Percentiles rank a stretch among this genome's conserved stretches.
These are phyloP conservation scores for Tragelaphus buxtoni DNA, from an alignment of 2,113 vertebrate genomes.

Conservation along the genomic window DNA sequence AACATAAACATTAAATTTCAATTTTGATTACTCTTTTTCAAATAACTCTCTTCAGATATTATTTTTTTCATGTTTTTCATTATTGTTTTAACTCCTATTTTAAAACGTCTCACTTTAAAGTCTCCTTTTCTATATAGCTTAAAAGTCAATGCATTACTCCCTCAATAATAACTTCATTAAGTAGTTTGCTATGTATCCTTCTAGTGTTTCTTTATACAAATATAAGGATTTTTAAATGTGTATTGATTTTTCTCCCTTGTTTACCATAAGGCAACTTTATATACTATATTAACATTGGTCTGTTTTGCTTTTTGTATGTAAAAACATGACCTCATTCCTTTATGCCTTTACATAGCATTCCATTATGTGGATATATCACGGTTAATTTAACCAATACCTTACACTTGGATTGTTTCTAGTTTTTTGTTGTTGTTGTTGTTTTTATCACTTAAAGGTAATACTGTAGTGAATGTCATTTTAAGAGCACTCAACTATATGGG, in stretches of 20 bases:
- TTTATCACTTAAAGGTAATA: neutral
- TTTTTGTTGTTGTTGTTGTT: neutral
- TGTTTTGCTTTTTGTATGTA: neutral
- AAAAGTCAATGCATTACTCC: neutral
- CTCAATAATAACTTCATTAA: neutral
- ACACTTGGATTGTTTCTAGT: neutral
- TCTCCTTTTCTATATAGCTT: neutral
- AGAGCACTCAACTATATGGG: neutral
- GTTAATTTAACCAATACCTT: neutral
- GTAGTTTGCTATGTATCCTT: neutral
- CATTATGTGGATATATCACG: neutral
- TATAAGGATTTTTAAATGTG: neutral
- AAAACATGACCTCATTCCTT: neutral
- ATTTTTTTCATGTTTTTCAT: neutral
- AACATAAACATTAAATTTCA: neutral
- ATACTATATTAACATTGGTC: neutral
- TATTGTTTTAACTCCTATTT: neutral
- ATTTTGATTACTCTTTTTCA: conserved; percentile 1
- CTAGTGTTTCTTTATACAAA: neutral
- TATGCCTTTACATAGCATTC: neutral
- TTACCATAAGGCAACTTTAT: neutral
- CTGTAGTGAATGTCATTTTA: neutral
- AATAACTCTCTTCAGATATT: neutral
- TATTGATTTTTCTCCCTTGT: neutral
- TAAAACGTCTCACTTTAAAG: neutral